Conservation (phyloP, 2,113 vertebrate species). For the Origma solitaria region DNA sequence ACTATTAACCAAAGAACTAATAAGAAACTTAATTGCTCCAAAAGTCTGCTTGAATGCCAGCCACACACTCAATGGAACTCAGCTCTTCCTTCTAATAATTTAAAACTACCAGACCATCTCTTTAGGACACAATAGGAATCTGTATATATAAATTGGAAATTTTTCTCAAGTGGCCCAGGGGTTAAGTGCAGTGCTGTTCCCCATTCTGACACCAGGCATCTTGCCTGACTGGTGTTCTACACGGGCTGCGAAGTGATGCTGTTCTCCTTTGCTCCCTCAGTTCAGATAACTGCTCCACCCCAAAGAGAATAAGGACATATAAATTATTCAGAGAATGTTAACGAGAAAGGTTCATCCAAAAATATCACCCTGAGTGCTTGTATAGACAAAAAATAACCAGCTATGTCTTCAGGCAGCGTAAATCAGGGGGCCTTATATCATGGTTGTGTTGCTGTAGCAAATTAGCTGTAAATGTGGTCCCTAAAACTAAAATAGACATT, state of each 20-base stretch:
- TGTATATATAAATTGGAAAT: background rate
- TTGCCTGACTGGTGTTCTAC: background rate
- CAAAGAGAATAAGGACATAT: background rate
- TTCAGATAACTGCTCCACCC: background rate
- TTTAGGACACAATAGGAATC: background rate
- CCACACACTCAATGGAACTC: background rate
- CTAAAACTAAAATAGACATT: background rate
- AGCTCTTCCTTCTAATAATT: background rate
- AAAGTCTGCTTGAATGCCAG: background rate
- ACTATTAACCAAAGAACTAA: background rate
- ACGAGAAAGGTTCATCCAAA: background rate
- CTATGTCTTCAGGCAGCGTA: background rate
- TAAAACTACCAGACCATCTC: background rate
- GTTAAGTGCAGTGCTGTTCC: background rate
- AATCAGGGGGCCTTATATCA: background rate
- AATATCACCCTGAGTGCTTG: background rate
- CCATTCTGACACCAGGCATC: rapidly evolving
- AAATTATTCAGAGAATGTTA: constrained; percentile 1
- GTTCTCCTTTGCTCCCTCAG: background rate
- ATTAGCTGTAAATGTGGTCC: background rate
- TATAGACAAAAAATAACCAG: background rate
- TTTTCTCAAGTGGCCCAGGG: background rate
- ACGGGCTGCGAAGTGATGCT: background rate
- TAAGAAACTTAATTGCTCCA: background rate
- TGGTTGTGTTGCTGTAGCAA: background rate